Evolutionary conservation across 2,113 vertebrate species (phyloP).

Genomic region (Atrichornis clamosus): DNA sequence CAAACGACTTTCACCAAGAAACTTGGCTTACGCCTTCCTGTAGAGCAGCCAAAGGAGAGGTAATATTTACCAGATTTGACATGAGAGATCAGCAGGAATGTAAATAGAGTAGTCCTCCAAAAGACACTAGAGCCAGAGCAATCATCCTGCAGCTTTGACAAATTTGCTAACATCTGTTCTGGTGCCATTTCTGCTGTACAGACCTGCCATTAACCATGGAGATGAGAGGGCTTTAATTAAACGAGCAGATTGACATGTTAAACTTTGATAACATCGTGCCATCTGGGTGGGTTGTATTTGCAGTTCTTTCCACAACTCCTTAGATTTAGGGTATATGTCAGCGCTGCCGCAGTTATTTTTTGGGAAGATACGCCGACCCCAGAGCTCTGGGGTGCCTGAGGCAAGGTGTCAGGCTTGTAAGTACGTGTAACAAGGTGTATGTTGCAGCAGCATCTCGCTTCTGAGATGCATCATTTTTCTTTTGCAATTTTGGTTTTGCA

Average conservation of each 20-base stretch:
- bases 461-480: neutral
- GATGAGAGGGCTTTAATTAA: constrained; percentile 64
- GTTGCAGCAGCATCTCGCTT: neutral
- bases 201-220: constrained; percentile 40
- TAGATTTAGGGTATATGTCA: neutral
- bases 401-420: neutral
- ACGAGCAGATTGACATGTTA: neutral
- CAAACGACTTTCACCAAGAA: neutral
- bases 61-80: constrained; percentile 12
- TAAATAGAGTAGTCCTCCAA: constrained; percentile 2
- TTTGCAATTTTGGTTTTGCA: neutral
- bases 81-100: neutral
- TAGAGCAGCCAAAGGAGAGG: neutral
- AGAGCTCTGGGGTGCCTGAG: neutral
- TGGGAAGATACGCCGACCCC: neutral
- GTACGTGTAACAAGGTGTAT: neutral
- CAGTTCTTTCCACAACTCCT: neutral
- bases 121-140: neutral
- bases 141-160: constrained; percentile 43
- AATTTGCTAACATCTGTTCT: constrained; percentile 58
- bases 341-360: neutral
- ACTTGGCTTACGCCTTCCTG: neutral
- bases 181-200: constrained; percentile 35
- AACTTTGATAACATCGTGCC: constrained; percentile 27
- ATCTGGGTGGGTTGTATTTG: constrained; percentile 39